Evolutionary conservation across 2,113 vertebrate species (phyloP).

Genomic region (Mixornis gularis): DNA sequence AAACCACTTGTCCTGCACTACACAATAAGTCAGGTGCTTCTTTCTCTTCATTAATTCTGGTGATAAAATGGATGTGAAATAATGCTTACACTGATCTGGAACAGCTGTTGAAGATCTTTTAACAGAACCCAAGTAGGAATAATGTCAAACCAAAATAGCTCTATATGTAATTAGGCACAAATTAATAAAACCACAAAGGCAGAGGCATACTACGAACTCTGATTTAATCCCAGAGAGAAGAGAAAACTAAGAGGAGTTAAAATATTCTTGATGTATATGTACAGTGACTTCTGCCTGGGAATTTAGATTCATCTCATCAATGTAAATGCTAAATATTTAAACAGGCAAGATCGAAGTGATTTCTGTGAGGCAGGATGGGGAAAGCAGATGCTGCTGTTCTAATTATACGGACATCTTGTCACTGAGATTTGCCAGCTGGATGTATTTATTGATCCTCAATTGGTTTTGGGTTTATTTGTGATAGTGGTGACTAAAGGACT

Average conservation of each 20-base stretch:
- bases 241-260: neutral
- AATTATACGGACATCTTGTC: neutral
- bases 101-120: neutral
- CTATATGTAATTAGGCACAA: neutral
- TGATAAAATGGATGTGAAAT: slow-evolving; percentile 25
- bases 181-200: neutral
- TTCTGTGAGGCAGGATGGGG: neutral
- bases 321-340: neutral
- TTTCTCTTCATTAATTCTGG: neutral
- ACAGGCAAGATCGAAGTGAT: neutral
- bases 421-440: neutral
- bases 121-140: neutral
- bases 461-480: neutral
- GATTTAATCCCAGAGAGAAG: neutral
- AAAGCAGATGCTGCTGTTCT: neutral
- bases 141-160: neutral
- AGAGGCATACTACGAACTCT: neutral
- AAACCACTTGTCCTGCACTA: neutral
- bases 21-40: neutral
- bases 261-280: neutral
- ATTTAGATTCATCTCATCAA: neutral
- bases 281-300: neutral
- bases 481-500: neutral
- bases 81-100: slow-evolving; percentile 6
- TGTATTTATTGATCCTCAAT: neutral